Base-by-base conservation (phyloP, 2,888 invertebrate genomes). In the Volucella inflata region DNA sequence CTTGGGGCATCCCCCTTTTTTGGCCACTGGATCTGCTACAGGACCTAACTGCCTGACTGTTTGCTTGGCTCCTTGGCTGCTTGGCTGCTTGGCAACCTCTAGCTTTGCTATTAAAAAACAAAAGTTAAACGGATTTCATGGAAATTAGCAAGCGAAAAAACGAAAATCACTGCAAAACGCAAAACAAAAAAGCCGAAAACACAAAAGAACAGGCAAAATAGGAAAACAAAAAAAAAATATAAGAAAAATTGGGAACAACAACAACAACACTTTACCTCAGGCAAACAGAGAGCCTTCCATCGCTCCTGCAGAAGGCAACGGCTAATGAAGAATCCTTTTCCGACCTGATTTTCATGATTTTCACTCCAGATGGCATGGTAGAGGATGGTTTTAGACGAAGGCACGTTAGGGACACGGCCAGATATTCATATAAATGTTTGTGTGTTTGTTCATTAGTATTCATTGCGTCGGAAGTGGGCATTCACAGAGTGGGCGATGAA, bases 301-400 rank as follows among this genome's bases (percentile, higher is more conserved):
- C 89, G 88, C 62, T 88, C 92, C 91, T 92, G 92, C 46, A 94
- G 88, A 1, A 91, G 88, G 87, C 91, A 88, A 51, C 88, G 87
- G 64, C 87, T 87, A 81, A 89, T 84, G 81, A 88, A 89, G 87
- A 87, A 89, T 68, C 89, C 89, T 80, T 89, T 89, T 71, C 90
- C 90, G 75, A 91, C 79, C 90, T 87, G 74, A 81, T 85, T 85
- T 85, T n/a, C n/a, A n/a, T 87, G 74, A 81, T 85, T 85, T 81
- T 57, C 53, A 55, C 46, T 50, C 38, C 46, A 65, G 67, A 30
- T 30, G 30, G 50, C 50, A 38, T 50, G 51, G 55, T 48, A 67
- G 50, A 30, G 57, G 42, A 51, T n/a, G 10, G 30, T 17, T 38
- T n/a, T 4, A 17, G 60, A 17, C 50, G 46, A 70, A 64, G 64